Evolutionary conservation across 1,140 invertebrate species (phyloP).

Genomic region (Adoxophyes honmai): DNA sequence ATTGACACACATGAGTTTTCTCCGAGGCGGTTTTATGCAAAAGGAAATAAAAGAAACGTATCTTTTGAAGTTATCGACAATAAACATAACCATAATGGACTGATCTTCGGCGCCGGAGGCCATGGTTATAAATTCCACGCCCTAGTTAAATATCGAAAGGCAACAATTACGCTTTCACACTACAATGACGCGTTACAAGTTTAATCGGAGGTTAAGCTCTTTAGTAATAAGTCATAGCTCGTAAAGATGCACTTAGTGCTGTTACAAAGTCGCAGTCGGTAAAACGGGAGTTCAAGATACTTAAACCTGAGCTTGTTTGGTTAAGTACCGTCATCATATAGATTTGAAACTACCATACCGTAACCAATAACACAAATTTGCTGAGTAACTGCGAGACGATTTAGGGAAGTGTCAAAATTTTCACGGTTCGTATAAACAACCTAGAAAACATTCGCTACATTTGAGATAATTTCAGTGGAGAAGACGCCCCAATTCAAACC

Average conservation of each 20-base stretch:
- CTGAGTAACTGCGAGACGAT: neutral
- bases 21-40: too few species aligned
- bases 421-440: conserved; percentile 6
- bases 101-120: neutral
- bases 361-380: neutral
- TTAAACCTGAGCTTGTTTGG: neutral
- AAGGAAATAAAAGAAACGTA: too few species aligned
- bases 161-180: conserved; percentile 7
- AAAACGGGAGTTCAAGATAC: neutral
- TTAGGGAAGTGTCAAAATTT: conserved; percentile 3
- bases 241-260: neutral
- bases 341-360: conserved; percentile 1
- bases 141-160: neutral
- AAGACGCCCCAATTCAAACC: too few species aligned
- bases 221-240: neutral
- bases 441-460: neutral
- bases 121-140: neutral
- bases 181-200: neutral
- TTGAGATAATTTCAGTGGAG: too few species aligned
- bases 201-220: neutral
- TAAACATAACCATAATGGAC: neutral
- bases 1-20: too few species aligned
- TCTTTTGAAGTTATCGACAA: too few species aligned
- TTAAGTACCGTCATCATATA: neutral
- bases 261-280: neutral